A percentile compares a stretch with the other conserved stretches of the same genome.
These are phyloP conservation scores for Lochmaea capreae DNA, from an alignment of 2,888 invertebrate species.

Conservation along the genomic window DNA sequence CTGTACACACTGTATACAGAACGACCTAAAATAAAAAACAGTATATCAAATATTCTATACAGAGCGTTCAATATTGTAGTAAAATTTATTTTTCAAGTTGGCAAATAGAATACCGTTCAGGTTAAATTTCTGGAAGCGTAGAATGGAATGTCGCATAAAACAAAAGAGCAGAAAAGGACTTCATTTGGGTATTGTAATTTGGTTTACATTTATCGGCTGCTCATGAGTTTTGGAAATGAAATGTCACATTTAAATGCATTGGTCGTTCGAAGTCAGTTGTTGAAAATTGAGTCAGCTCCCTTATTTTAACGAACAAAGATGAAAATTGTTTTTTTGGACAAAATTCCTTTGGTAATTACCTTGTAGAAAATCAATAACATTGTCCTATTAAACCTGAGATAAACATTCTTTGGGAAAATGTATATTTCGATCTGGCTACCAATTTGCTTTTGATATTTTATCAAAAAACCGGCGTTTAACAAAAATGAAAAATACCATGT, in stretches of 20 bases:
- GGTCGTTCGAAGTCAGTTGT: conserved; percentile 57
- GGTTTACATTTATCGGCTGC: conserved; percentile 48
- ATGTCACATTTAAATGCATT: conserved; percentile 64
- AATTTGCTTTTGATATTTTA: no score
- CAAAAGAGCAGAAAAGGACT: conserved; percentile 21
- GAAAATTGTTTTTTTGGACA: conserved; percentile 18
- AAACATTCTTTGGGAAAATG: no score
- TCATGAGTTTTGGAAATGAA: conserved; percentile 56
- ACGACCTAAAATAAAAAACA: background rate
- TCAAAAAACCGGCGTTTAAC: no score
- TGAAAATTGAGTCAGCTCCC: conserved; percentile 52
- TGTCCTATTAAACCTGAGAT: no score
- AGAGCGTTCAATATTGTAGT: no score
- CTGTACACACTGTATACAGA: no score
- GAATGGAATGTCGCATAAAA: conserved; percentile 26
- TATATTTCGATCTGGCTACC: no score
- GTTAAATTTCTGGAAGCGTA: background rate
- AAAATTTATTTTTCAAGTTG: no score
- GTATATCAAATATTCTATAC: no score
- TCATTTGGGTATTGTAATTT: conserved; percentile 31
- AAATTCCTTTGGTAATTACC: background rate
- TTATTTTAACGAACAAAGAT: conserved; percentile 52
- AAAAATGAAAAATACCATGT: no score
- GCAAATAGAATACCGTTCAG: background rate
- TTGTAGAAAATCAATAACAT: background rate